A percentile compares a stretch with the other conserved stretches of the same genome.
Evolutionary conservation across 1,140 invertebrate species (phyloP).

Genomic region (Physella acuta): DNA sequence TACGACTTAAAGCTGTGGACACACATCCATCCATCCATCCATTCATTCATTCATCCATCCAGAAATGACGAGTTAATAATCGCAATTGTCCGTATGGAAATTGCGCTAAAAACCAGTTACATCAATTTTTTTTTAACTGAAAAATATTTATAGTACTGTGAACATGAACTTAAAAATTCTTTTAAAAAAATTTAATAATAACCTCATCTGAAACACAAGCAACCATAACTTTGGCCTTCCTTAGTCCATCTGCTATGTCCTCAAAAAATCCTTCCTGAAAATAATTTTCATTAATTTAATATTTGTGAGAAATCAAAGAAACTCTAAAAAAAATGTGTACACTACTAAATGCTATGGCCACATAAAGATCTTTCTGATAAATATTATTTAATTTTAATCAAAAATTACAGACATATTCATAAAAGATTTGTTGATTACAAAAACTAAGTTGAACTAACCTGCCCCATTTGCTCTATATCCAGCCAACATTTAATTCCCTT

Average conservation of each 20-base stretch:
- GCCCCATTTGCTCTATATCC: slow-evolving; percentile 52
- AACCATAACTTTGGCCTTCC: slow-evolving; percentile 51
- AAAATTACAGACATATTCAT: too few species aligned
- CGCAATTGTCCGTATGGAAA: too few species aligned
- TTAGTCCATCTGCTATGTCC: slow-evolving; percentile 55
- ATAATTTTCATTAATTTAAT: slow-evolving; percentile 6
- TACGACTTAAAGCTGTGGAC: too few species aligned
- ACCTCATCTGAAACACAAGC: slow-evolving; percentile 59
- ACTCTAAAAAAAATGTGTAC: background rate
- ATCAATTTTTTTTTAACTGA: too few species aligned
- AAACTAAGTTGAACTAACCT: slow-evolving; percentile 30
- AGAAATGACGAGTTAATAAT: too few species aligned
- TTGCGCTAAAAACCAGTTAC: too few species aligned
- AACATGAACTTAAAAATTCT: background rate
- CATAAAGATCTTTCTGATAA: background rate
- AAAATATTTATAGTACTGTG: background rate
- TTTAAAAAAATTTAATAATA: slow-evolving; percentile 1
- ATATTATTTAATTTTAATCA: background rate
- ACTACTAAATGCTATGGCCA: background rate
- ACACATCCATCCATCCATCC: too few species aligned
- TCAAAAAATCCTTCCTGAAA: slow-evolving; percentile 52
- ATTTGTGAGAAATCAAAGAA: background rate
- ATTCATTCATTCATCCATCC: too few species aligned
- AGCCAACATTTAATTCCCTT: slow-evolving; percentile 53
- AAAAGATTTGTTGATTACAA: too few species aligned